Conservation (phyloP, 2,113 vertebrate genomes). For the Barnardius zonarius region DNA sequence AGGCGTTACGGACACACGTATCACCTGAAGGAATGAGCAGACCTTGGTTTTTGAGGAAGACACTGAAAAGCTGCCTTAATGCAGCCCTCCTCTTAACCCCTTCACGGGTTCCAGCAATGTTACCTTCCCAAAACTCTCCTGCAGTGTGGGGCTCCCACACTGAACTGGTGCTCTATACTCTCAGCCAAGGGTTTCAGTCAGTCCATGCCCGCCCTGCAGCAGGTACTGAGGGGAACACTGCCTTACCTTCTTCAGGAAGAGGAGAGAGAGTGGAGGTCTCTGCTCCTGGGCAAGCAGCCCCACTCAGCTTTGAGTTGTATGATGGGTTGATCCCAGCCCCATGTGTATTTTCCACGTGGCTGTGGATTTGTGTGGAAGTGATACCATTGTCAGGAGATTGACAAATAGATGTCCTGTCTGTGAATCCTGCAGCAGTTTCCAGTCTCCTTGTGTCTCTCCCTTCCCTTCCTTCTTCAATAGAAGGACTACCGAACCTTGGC, state of each 20-base stretch:
- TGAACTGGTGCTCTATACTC: not conserved
- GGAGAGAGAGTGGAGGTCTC: not conserved
- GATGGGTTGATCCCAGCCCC: not conserved
- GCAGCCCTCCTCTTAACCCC: not conserved
- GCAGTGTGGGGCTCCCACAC: not conserved
- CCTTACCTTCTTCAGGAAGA: not conserved
- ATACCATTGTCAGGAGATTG: not conserved
- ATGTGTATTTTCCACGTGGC: not conserved
- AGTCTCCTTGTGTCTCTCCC: not conserved
- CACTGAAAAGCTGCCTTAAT: not conserved
- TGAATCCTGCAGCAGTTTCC: not conserved
- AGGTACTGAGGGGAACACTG: not conserved
- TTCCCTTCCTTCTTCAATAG: not conserved
- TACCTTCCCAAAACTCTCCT: not conserved
- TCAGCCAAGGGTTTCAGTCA: rapidly evolving
- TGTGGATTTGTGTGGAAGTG: not conserved
- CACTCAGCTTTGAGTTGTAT: not conserved
- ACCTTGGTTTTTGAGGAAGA: not conserved
- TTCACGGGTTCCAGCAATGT: not conserved
- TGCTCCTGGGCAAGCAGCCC: not conserved
- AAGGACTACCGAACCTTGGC: not conserved
- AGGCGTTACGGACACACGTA: rapidly evolving
- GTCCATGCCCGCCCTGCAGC: not conserved
- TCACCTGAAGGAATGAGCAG: not conserved
- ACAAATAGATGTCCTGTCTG: not conserved